Evolutionary conservation across 1,140 invertebrate species (phyloP).

Genomic region (Rhagoletis pomonella): DNA sequence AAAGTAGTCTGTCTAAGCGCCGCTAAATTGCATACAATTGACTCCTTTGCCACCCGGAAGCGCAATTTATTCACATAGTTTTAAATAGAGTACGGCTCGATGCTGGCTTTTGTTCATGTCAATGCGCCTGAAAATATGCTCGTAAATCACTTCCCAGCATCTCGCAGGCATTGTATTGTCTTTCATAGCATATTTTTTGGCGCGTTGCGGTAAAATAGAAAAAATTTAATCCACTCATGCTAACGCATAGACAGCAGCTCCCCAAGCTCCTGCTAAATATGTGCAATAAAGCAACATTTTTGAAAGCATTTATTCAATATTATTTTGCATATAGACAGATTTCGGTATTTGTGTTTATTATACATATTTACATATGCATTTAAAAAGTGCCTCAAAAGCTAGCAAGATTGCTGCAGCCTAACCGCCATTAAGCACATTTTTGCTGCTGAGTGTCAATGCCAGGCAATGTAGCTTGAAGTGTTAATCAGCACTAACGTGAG

Average conservation of each 20-base stretch:
- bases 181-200: background rate
- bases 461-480: background rate
- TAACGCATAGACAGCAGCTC: background rate
- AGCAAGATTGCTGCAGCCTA: background rate
- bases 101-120: slow-evolving; percentile 12
- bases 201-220: background rate
- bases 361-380: background rate
- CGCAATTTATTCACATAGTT: background rate
- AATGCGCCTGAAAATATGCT: slow-evolving; percentile 19
- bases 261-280: background rate
- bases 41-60: background rate
- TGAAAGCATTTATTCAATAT: too few species aligned
- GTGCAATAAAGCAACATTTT: background rate
- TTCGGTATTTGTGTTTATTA: too few species aligned
- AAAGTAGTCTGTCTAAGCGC: background rate
- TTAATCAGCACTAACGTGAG: background rate
- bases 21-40: slow-evolving; percentile 22
- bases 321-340: too few species aligned
- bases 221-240: background rate
- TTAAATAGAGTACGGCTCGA: background rate
- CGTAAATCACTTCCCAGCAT: background rate
- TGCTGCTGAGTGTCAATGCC: background rate
- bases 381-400: background rate
- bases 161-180: background rate
- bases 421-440: background rate